Conservation (phyloP, 2,113 vertebrate species). For the Megaceryle maxima region DNA sequence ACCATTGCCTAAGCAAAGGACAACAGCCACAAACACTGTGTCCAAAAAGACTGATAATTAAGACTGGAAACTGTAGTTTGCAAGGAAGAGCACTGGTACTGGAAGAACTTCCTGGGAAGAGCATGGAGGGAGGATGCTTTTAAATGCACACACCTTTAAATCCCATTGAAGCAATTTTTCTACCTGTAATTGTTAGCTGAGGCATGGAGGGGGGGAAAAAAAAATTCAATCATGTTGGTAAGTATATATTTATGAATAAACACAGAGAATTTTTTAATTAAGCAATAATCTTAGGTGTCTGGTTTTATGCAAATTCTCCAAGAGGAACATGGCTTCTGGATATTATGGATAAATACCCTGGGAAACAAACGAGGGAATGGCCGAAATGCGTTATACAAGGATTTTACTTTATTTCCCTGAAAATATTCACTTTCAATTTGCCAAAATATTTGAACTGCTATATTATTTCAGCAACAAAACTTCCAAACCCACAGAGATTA, state of each 20-base stretch:
- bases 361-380: not conserved
- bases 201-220: not conserved
- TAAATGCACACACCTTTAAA: not conserved
- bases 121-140: not conserved
- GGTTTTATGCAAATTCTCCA: not conserved
- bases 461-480: conserved; percentile 16
- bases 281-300: not conserved
- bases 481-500: not conserved
- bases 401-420: conserved; percentile 6
- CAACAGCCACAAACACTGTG: not conserved
- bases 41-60: not conserved
- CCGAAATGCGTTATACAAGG: not conserved
- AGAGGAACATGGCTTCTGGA: not conserved
- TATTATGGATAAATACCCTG: not conserved
- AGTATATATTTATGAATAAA: not conserved
- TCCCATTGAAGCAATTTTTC: not conserved
- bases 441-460: not conserved
- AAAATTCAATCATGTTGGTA: not conserved
- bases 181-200: not conserved
- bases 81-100: not conserved
- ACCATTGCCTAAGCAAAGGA: not conserved
- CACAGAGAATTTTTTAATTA: not conserved
- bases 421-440: conserved; percentile 27
- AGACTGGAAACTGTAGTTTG: not conserved
- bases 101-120: not conserved